Conservation (phyloP, 2,113 vertebrate species). For the Sus scrofa region DNA sequence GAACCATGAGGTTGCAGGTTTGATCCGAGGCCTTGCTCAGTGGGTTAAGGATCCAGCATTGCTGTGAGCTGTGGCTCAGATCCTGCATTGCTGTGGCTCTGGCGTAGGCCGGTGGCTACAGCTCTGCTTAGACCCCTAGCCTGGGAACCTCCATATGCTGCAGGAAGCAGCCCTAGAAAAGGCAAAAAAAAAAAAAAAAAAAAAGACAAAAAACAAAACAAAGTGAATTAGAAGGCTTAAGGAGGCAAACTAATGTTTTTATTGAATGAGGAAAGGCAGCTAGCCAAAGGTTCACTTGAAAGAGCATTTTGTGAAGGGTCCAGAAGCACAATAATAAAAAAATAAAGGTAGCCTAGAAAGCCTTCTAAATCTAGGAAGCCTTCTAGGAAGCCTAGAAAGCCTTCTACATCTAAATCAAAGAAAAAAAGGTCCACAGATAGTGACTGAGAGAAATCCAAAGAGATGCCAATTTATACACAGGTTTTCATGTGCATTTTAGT, state of each 20-base stretch:
- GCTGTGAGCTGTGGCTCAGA: too few species aligned
- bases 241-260: background rate
- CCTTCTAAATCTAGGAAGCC: constrained; percentile 48
- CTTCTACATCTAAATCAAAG: constrained; percentile 34
- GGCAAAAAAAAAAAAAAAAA: too few species aligned
- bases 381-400: background rate
- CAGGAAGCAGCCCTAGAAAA: too few species aligned
- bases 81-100: too few species aligned
- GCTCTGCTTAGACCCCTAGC: too few species aligned
- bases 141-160: too few species aligned
- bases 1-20: too few species aligned
- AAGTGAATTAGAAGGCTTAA: background rate
- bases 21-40: too few species aligned
- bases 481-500: background rate
- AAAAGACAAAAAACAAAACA: too few species aligned
- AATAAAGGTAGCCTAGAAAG: background rate
- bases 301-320: background rate
- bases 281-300: background rate
- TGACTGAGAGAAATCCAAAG: background rate
- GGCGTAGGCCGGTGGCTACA: too few species aligned
- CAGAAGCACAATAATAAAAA: background rate
- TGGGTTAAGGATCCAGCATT: too few species aligned
- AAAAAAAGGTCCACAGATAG: background rate
- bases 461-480: background rate
- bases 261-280: background rate